phyloP scores from a whole-genome alignment of 2,797 vertebrate genomes.

The Bovichtus diacanthus region DNA sequence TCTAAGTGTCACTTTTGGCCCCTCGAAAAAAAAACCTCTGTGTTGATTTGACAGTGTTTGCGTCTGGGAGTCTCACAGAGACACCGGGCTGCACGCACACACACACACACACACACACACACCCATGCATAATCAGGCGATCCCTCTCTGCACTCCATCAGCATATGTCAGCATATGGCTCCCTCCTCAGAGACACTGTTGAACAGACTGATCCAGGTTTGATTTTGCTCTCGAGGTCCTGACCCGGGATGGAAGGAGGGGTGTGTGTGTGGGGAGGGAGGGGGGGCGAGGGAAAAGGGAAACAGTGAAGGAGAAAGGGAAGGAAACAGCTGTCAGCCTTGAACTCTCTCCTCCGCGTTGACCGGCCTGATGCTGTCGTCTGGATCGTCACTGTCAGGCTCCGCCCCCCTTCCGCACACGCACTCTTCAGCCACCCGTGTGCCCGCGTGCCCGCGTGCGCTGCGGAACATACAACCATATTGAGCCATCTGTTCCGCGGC shows the following conservation, averaged over 20 bases:
- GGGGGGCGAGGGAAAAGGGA: constrained; percentile 14
- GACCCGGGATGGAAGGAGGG: constrained; percentile 58
- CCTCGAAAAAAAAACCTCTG: constrained; percentile 29
- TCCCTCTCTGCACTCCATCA: constrained; percentile 43
- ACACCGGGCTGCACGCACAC: constrained; percentile 10
- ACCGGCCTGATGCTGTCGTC: constrained; percentile 32
- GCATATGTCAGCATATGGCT: constrained; percentile 78
- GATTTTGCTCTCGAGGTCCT: constrained; percentile 57
- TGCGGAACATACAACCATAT: constrained; percentile 61
- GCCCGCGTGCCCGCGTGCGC: constrained; percentile 31
- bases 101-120: constrained; percentile 23
- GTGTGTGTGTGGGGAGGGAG: too few relatives aligned
- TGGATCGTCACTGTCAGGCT: constrained; percentile 37
- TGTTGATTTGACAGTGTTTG: constrained; percentile 42
- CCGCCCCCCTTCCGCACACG: constrained; percentile 20
- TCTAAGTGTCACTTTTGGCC: constrained; percentile 23
- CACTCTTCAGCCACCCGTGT: neutral
- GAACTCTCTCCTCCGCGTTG: constrained; percentile 47
- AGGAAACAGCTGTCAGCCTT: constrained; percentile 48
- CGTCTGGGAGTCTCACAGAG: constrained; percentile 29
- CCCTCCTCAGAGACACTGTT: constrained; percentile 64
- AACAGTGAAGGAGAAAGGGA: neutral
- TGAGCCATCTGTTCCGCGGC: constrained; percentile 82
- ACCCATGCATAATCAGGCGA: constrained; percentile 53
- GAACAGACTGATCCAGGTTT: constrained; percentile 73